Conservation (phyloP, 2,113 vertebrate genomes). For the Archilochus colubris region DNA sequence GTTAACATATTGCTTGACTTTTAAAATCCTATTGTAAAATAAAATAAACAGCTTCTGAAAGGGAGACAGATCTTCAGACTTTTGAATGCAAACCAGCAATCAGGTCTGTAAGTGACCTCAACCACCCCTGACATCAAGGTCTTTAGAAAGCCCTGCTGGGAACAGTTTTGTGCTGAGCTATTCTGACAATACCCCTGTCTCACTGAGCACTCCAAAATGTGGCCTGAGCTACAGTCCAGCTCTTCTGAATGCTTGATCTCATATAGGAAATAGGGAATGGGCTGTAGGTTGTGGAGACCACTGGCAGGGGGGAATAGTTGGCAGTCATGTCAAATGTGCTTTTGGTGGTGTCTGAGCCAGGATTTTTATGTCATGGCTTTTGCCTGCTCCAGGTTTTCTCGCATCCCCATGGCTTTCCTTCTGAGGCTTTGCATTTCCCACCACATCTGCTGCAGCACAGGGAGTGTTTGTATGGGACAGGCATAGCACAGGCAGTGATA, state of each 20-base stretch:
- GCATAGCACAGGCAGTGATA: neutral
- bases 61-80: neutral
- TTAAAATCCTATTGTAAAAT: conserved; percentile 26
- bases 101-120: neutral
- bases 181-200: neutral
- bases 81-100: neutral
- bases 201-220: neutral
- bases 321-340: neutral
- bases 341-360: neutral
- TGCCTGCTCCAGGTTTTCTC: neutral
- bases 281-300: neutral
- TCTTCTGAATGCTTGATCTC: neutral
- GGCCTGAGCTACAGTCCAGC: neutral
- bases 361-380: neutral
- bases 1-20: neutral
- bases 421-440: conserved; percentile 8
- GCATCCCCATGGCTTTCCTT: neutral
- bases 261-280: neutral
- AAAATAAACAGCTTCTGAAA: conserved; percentile 8
- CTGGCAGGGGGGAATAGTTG: neutral
- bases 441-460: conserved; percentile 16
- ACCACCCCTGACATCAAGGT: neutral
- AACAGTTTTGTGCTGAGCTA: neutral
- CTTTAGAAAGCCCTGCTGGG: neutral
- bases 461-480: neutral